Base-by-base conservation (phyloP, 2,888 invertebrate genomes). In the Plutella xylostella region DNA sequence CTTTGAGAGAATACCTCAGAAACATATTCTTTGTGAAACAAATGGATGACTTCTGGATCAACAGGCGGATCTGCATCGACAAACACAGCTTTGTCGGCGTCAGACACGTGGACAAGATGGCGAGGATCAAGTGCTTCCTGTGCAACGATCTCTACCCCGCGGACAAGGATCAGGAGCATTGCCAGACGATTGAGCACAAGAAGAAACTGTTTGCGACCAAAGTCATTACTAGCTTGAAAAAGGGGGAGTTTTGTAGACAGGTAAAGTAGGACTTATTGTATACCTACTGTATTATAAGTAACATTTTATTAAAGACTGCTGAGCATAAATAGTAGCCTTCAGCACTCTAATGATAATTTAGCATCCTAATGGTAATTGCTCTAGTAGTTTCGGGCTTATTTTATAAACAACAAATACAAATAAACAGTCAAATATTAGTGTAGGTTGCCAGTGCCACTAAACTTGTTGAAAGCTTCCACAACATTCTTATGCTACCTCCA, bases 221-320 rank as follows among this genome's bases (percentile, higher is more conserved):
- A 48, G 48, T 66, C 2, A 15, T 68, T 7, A 47, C 50, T 14
- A 49, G 53, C 15, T 45, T 51, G 4, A n/a, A n/a, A n/a, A 34
- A 55, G 2, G 45, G 46, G 1, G 67, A 68, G 43, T 67, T 69
- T 47, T 50, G 75, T 9, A 61, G 77, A 61, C 60, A 72, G 64
- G 77, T 76, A 57, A 54, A 25, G 25, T 25, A 9, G 5, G 6
- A 25, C 9, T 25, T 25, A 25, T 25, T 25, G 6, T 25, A 25
- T 25, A 7, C 9, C 9, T 25, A 7, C 25, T 5, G 25, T 9
- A 7, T 25, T 25, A 25, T 25, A 7, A 7, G 6, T 9, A 9
- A 7, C 25, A 9, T 7, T 25, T 25, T 25, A 7, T 5, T 25
- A 25, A 5, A 9, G 9, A 25, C 5, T 25, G 6, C 5, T 7